These are phyloP conservation scores for zebrafish (Danio rerio) DNA, from an alignment of 2,113 vertebrate species.

Conservation along the genomic window GRCz12tu NC_133195.1:30499501-30500000, in stretches of 20 bases:
- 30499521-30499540: slow-evolving; percentile 11
- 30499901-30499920: slow-evolving; percentile 1
- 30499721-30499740: slow-evolving; percentile 59
- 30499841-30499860: slow-evolving; percentile 1
- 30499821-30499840: background rate
- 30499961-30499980: background rate
- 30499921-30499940: slow-evolving; percentile 12
- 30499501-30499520: slow-evolving; percentile 32
- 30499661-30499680: slow-evolving; percentile 67
- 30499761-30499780: slow-evolving; percentile 53
- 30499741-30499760: slow-evolving; percentile 66
- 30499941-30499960: background rate
- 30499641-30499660: slow-evolving; percentile 67
- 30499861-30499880: background rate
- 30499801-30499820: slow-evolving; percentile 27
- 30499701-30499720: slow-evolving; percentile 64
- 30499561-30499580: slow-evolving; percentile 14
- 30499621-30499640: slow-evolving; percentile 62
- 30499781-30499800: slow-evolving; percentile 27
- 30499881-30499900: slow-evolving; percentile 6
- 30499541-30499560: background rate
- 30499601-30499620: slow-evolving; percentile 60
- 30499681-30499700: slow-evolving; percentile 61
- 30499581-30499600: slow-evolving; percentile 3
- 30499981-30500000: no score